These are phyloP conservation scores for Pantherophis alleghaniensis DNA, from an alignment of 2,797 vertebrate species.

Conservation along the genomic window DNA sequence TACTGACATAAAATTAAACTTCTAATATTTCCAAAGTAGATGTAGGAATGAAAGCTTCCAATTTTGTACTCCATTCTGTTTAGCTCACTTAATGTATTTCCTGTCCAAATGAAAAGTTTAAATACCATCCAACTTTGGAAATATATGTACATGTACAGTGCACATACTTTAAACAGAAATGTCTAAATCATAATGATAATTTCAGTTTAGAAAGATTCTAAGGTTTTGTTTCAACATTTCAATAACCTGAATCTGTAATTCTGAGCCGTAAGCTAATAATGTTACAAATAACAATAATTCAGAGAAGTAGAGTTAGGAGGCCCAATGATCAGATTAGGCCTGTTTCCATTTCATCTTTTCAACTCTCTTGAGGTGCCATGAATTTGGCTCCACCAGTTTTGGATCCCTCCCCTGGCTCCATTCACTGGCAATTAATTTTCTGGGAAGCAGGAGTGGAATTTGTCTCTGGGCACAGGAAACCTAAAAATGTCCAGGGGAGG, in stretches of 20 bases:
- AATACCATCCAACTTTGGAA: background rate
- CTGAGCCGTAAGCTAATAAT: background rate
- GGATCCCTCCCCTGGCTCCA: background rate
- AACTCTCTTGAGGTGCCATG: background rate
- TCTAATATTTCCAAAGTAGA: background rate
- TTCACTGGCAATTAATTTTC: background rate
- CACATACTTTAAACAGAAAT: background rate
- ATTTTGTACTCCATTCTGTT: background rate
- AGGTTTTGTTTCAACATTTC: background rate
- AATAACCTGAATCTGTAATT: background rate
- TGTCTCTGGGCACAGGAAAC: background rate
- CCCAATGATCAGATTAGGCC: background rate
- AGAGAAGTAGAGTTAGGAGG: background rate
- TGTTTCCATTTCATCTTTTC: background rate
- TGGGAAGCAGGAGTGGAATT: background rate
- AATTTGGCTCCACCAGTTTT: background rate
- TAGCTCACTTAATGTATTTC: background rate
- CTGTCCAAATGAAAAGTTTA: conserved; percentile 5
- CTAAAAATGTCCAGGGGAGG: background rate
- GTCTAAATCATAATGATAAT: background rate
- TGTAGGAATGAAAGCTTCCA: background rate
- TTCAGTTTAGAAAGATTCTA: background rate
- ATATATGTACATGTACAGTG: background rate
- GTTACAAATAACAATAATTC: background rate
- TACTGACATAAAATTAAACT: background rate